phyloP scores from a whole-genome alignment of 2,888 invertebrate genomes.

The Antitype chi region DNA sequence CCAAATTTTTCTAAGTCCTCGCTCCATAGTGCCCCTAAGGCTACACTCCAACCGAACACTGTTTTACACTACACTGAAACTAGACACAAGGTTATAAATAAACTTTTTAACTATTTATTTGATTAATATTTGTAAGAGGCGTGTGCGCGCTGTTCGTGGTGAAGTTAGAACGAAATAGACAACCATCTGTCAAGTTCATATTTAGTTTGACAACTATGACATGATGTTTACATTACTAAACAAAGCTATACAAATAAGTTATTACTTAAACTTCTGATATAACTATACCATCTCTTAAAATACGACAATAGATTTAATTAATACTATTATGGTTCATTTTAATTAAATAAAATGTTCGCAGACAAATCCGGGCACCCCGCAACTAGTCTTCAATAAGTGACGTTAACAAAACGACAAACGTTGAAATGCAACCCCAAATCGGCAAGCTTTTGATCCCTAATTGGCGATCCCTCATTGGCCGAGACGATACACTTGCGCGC shows the following conservation, averaged over 20 bases:
- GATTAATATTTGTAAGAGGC: no score
- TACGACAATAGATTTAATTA: neutral
- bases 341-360: conserved; percentile 24
- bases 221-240: no score
- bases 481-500: conserved; percentile 72
- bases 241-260: neutral
- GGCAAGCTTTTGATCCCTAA: conserved; percentile 84
- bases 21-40: no score
- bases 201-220: no score
- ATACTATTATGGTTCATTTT: neutral
- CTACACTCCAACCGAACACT: no score
- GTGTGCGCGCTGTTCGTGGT: no score
- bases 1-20: no score
- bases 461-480: conserved; percentile 82
- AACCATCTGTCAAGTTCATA: no score
- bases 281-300: neutral
- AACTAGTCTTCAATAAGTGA: conserved; percentile 63
- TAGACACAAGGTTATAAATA: no score
- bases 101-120: no score
- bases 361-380: conserved; percentile 36
- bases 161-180: no score
- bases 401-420: conserved; percentile 78
- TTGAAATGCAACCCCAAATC: conserved; percentile 87
- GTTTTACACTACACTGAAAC: no score
- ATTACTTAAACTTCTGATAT: neutral